Evolutionary conservation across 2,888 invertebrate genomes (phyloP).

Genomic region (Cecidostiba fungosa): DNA sequence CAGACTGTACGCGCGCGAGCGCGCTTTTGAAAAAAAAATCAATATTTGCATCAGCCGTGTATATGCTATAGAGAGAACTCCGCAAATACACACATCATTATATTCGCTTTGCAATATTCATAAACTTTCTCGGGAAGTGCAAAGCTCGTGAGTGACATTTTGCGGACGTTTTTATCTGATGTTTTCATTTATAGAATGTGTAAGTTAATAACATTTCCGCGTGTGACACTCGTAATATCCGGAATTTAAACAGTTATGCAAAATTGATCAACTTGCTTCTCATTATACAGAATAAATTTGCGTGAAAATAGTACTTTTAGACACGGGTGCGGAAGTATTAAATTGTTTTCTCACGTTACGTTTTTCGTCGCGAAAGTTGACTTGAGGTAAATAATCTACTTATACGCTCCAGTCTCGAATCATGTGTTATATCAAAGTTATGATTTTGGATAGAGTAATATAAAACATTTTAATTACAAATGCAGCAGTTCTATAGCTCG

Average conservation of each 20-base stretch:
- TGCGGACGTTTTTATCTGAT: background rate
- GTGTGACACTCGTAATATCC: background rate
- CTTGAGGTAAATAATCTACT: too few species aligned
- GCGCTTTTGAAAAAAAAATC: slow-evolving; percentile 26
- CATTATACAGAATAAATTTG: background rate
- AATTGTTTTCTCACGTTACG: too few species aligned
- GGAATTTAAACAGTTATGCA: background rate
- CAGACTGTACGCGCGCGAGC: background rate
- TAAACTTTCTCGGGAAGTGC: slow-evolving; percentile 2
- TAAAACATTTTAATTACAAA: too few species aligned
- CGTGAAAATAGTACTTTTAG: too few species aligned
- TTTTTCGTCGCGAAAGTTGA: too few species aligned
- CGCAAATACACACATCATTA: slow-evolving; percentile 35
- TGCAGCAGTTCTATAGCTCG: background rate
- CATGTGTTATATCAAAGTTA: too few species aligned
- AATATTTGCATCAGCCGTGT: slow-evolving; percentile 7
- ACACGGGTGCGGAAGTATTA: too few species aligned
- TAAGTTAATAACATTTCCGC: background rate
- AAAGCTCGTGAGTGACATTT: background rate
- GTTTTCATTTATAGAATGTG: background rate
- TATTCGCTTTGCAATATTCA: slow-evolving; percentile 31
- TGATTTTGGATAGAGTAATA: too few species aligned
- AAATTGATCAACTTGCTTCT: background rate
- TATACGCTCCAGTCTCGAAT: too few species aligned
- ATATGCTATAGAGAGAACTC: background rate